Percentiles rank a stretch among this genome's conserved stretches.
Evolutionary conservation across 2,113 vertebrate species (phyloP).

Genomic region (Pholis gunnellus): DNA sequence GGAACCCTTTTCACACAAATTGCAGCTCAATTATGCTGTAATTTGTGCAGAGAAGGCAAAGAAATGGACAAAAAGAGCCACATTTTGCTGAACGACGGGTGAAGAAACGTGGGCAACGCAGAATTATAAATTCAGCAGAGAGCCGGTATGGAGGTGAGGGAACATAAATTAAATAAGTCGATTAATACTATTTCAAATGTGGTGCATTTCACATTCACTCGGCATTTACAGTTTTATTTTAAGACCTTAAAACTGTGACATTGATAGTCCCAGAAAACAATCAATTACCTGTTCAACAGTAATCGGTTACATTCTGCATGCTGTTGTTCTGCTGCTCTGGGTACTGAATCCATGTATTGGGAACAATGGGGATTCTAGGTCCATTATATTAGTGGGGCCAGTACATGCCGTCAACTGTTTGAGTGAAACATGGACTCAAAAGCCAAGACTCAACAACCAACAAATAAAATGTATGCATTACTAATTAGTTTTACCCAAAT

Average conservation of each 20-base stretch:
- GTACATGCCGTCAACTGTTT: neutral
- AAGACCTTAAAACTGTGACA: neutral
- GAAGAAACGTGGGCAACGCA: neutral
- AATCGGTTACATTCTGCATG: neutral
- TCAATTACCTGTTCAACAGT: neutral
- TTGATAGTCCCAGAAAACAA: neutral
- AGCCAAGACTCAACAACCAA: too few relatives aligned
- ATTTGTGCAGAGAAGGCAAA: slow-evolving; percentile 65
- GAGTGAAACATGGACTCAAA: too few relatives aligned
- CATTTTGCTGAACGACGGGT: neutral
- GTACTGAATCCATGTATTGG: neutral
- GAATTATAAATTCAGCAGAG: neutral
- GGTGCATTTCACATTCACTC: neutral
- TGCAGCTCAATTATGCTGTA: slow-evolving; percentile 70
- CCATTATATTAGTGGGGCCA: neutral
- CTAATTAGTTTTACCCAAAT: neutral
- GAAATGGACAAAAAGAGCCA: slow-evolving; percentile 47
- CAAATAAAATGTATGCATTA: neutral
- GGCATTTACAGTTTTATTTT: neutral
- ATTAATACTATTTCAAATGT: neutral
- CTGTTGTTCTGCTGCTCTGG: neutral
- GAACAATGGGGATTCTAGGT: neutral
- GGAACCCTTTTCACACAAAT: slow-evolving; percentile 72
- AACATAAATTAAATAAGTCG: neutral
- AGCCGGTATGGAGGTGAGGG: neutral